phyloP scores from a whole-genome alignment of 2,797 vertebrate species.

The Danionella dracula region DNA sequence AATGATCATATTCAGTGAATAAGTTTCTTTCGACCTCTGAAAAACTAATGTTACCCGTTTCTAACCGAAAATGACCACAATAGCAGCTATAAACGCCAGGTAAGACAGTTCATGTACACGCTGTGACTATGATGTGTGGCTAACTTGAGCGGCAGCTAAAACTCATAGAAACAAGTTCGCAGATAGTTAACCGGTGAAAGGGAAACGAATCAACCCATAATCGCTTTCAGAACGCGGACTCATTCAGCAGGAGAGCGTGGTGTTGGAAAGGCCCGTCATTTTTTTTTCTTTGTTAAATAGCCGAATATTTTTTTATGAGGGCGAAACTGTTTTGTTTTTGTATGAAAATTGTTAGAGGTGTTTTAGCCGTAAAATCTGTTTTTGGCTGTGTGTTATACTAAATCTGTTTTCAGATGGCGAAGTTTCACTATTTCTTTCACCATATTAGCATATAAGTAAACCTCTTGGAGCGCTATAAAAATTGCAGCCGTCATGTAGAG shows the following conservation, averaged over 20 bases:
- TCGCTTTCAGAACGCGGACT: conserved; percentile 26
- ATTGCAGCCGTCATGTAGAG: too few species aligned
- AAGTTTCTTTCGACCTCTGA: background rate
- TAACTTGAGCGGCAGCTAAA: background rate
- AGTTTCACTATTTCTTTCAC: too few species aligned
- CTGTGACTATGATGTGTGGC: background rate
- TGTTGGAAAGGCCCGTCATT: conserved; percentile 35
- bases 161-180: background rate
- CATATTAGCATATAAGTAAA: too few species aligned
- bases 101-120: conserved; percentile 18
- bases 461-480: too few species aligned
- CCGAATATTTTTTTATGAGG: too few species aligned
- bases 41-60: too few species aligned
- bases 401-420: too few species aligned
- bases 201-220: conserved; percentile 22
- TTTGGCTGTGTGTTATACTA: too few species aligned
- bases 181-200: conserved; percentile 21
- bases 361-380: too few species aligned
- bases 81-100: background rate
- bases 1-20: background rate
- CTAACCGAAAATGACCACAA: background rate
- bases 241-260: conserved; percentile 37
- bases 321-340: too few species aligned
- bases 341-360: too few species aligned
- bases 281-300: too few species aligned